Evolutionary conservation across 2,113 vertebrate genomes (phyloP), one percentile per base, ranked within the genome.

Genomic region (Piprites chloris): DNA sequence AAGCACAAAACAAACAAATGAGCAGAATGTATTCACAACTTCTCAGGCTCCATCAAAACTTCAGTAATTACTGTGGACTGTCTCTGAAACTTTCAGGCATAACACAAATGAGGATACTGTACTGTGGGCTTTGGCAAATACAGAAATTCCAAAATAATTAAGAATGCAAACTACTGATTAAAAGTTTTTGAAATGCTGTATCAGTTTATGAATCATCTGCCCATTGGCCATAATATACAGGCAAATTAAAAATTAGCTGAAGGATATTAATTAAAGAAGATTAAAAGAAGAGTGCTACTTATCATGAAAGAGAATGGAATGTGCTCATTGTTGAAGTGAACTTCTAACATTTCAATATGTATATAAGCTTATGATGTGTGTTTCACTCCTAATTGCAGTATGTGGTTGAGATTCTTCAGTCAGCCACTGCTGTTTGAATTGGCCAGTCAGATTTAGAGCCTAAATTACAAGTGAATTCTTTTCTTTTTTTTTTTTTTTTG

Each of bases 131-230:
- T 94, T 93, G 71, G 90, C 35, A 93, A 97, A 95, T 90, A 79
- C 4, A 80, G 68, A 96, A 56, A 61, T 90, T 96, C 93, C 95
- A 96, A 89, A 97, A 92, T 96, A 96, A 97, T 97, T 93, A 96
- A 91, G 74, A 96, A 94, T 96, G 88, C 85, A 95, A 79, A 63
- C 66, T 88, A 87, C 59, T 95, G 75, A 96, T 97, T 95, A 97
- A 94, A 93, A 65, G 72, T 83, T 95, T 95, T 87, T 79, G 74
- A 88, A 94, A 94, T 90, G 61, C 66, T 85, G 8, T 92, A 84
- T 89, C 65, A 81, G 61, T 82, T 97, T 97, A 79, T 96, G 91
- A 97, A 93, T 97, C 95, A 95, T 95, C 83, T 95, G 12, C 83
- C 91, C 73, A 89, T 61, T 94, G 69, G 93, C 96, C 87, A 97